Evolutionary conservation across 35 echinoderm and acorn worm genomes (phyloP).

Genomic region (Holothuria glaberrima): DNA sequence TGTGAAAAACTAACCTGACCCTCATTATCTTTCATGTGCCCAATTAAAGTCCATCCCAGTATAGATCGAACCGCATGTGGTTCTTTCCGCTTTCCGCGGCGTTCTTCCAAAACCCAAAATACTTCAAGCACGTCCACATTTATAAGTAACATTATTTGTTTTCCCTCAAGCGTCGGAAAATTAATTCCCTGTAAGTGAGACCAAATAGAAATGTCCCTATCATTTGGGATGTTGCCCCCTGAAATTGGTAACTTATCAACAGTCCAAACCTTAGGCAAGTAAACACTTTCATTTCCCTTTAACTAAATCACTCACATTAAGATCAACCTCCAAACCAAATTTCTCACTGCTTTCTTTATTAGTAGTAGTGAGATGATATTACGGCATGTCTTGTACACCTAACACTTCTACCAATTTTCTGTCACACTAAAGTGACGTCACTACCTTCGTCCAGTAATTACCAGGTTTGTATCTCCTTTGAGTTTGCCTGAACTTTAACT

Average conservation of each 20-base stretch:
- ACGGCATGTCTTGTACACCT: not conserved
- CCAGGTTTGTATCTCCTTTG: not conserved
- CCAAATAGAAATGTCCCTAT: not conserved
- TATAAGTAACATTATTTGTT: constrained; percentile 15
- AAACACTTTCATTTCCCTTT: not conserved
- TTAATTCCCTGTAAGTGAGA: constrained; percentile 29
- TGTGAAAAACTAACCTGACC: not conserved
- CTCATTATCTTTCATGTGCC: not conserved
- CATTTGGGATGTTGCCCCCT: not conserved
- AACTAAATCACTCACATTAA: not conserved
- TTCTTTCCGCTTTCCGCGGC: constrained; percentile 6
- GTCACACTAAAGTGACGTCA: constrained; percentile 12
- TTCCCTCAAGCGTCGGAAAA: not conserved
- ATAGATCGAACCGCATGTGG: constrained; percentile 9
- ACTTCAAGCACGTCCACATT: not conserved
- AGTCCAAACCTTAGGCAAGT: constrained; percentile 11
- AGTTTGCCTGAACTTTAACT: not conserved
- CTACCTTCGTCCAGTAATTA: constrained; percentile 17
- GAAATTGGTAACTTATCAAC: constrained; percentile 13
- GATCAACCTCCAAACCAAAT: constrained; percentile 4
- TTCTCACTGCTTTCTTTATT: not conserved
- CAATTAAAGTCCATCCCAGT: constrained; percentile 6
- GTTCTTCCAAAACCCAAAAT: not conserved
- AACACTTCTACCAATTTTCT: not conserved
- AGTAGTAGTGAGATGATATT: not conserved